Evolutionary conservation across 2,888 invertebrate genomes (phyloP).

Genomic region (Oscheius sp.): DNA sequence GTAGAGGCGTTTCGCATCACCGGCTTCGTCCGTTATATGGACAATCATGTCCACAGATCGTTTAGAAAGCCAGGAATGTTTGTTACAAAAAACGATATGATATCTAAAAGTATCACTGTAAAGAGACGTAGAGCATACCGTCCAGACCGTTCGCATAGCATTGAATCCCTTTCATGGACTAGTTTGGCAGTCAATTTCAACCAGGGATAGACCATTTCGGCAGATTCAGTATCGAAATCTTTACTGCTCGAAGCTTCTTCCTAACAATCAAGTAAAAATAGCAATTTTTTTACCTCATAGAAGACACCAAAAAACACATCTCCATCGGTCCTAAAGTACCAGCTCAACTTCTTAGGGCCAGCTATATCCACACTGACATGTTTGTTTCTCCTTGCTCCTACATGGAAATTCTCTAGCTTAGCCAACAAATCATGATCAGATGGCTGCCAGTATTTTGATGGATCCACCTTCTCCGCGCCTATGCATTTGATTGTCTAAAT

Average conservation of each 20-base stretch:
- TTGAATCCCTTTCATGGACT: constrained; percentile 66
- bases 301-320: constrained; percentile 69
- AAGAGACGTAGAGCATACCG: constrained; percentile 32
- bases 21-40: constrained; percentile 47
- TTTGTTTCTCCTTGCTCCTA: constrained; percentile 60
- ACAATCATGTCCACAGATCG: constrained; percentile 52
- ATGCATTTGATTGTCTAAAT: constrained; percentile 61
- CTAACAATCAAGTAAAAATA: constrained; percentile 1
- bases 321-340: constrained; percentile 69
- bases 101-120: constrained; percentile 40
- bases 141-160: constrained; percentile 54
- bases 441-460: constrained; percentile 60
- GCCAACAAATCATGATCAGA: constrained; percentile 47
- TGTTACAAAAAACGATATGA: constrained; percentile 65
- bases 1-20: constrained; percentile 41
- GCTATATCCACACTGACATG: constrained; percentile 57
- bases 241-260: constrained; percentile 27
- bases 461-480: constrained; percentile 57
- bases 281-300: constrained; percentile 46
- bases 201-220: constrained; percentile 69
- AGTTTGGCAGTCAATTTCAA: constrained; percentile 65
- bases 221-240: constrained; percentile 53
- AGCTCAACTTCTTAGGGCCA: constrained; percentile 51
- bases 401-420: constrained; percentile 59
- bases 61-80: constrained; percentile 61